These are phyloP conservation scores for Amphimedon queenslandica DNA, from an alignment of 37 sponge, comb jelly and placozoan genomes.

Conservation along the genomic window DNA sequence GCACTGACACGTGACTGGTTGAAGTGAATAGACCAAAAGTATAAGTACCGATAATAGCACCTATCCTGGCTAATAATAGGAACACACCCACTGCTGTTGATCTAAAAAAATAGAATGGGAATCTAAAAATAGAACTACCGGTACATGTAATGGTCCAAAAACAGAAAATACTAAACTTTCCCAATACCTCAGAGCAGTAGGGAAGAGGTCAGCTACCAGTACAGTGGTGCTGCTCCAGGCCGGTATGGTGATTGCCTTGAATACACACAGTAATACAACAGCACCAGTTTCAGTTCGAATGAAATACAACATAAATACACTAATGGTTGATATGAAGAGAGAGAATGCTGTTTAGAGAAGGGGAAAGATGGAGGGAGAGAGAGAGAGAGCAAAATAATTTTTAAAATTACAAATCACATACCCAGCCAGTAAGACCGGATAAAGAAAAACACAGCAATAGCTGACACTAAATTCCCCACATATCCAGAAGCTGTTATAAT, in stretches of 20 bases:
- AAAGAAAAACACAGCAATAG: conserved; percentile 57
- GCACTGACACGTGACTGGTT: conserved; percentile 25
- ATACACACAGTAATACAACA: conserved; percentile 46
- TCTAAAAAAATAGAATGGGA: conserved; percentile 9
- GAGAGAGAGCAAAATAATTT: neutral
- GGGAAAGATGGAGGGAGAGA: neutral
- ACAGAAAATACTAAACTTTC: neutral
- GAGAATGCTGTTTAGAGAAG: conserved; percentile 29
- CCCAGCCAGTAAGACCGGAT: conserved; percentile 65
- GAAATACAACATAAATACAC: conserved; percentile 55
- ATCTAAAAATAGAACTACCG: neutral
- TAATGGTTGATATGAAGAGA: conserved; percentile 26
- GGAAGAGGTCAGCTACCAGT: conserved; percentile 54
- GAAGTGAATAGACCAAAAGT: conserved; percentile 47
- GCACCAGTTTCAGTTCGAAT: conserved; percentile 13
- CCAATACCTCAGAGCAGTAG: conserved; percentile 63
- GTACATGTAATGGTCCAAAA: neutral
- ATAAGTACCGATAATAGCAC: conserved; percentile 63
- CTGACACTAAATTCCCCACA: conserved; percentile 54
- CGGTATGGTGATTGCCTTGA: conserved; percentile 55
- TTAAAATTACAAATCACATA: conserved; percentile 5
- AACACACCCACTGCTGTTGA: conserved; percentile 42
- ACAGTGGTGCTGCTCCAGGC: conserved; percentile 60
- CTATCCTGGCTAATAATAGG: conserved; percentile 48
- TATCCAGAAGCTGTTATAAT: conserved; percentile 34